Conservation (phyloP, 2,888 invertebrate genomes). For the Chironomus tentans region DNA sequence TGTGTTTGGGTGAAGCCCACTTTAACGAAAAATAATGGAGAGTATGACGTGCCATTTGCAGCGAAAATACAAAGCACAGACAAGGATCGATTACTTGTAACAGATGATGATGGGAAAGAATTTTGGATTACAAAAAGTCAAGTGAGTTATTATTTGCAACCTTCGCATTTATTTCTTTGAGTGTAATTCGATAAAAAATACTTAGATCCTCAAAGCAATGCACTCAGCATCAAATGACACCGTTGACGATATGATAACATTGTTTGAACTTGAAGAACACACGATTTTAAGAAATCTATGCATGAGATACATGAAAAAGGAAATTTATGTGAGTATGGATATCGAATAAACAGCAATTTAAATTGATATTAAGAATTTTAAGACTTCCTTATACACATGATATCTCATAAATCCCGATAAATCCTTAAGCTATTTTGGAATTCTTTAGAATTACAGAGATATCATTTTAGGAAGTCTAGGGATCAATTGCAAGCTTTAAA, state of each 20-base stretch:
- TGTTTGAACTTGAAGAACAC: constrained; percentile 77
- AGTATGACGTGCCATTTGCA: constrained; percentile 75
- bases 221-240: constrained; percentile 69
- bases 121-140: constrained; percentile 50
- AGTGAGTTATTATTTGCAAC: constrained; percentile 36
- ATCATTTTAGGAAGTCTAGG: too few species aligned
- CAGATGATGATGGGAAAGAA: constrained; percentile 77
- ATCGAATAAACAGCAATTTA: not conserved
- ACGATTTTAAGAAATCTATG: constrained; percentile 86
- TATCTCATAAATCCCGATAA: too few species aligned
- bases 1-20: constrained; percentile 81
- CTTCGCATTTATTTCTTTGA: not conserved
- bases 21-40: constrained; percentile 33
- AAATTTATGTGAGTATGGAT: constrained; percentile 76
- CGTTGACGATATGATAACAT: constrained; percentile 91
- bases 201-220: constrained; percentile 49
- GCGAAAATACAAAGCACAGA: constrained; percentile 71
- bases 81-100: constrained; percentile 63
- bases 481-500: too few species aligned
- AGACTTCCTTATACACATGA: too few species aligned
- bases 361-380: too few species aligned
- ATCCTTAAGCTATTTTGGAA: too few species aligned
- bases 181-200: not conserved
- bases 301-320: constrained; percentile 74
- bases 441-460: too few species aligned